Conservation (phyloP, 2,113 vertebrate genomes). For the Loxodonta africana region DNA sequence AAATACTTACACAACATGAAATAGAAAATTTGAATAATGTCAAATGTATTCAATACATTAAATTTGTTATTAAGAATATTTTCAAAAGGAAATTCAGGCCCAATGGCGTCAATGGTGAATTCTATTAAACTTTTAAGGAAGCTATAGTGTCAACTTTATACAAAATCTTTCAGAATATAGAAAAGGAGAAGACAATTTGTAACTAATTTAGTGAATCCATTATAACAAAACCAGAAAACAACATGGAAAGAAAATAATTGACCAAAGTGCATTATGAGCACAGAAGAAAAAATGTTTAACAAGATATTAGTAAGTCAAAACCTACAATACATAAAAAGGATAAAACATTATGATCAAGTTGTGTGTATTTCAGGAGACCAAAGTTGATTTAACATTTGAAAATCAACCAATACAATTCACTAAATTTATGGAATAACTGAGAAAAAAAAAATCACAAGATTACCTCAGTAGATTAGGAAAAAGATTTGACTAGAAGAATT, state of each 20-base stretch:
- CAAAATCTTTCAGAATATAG: neutral
- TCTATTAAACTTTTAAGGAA: neutral
- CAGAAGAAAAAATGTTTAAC: neutral
- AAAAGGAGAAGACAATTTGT: neutral
- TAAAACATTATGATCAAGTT: neutral
- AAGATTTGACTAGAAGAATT: neutral
- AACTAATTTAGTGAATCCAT: neutral
- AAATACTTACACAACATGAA: neutral
- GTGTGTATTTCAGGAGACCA: neutral
- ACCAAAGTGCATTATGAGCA: neutral
- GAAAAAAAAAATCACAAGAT: neutral
- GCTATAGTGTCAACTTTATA: neutral
- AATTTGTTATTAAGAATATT: neutral
- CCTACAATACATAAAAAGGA: neutral
- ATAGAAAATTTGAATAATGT: neutral
- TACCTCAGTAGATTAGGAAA: neutral
- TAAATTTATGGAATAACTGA: neutral
- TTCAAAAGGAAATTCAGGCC: neutral
- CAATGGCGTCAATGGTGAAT: neutral
- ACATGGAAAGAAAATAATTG: neutral
- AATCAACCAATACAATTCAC: neutral
- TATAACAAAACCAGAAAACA: neutral
- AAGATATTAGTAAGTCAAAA: neutral
- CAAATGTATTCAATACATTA: neutral
- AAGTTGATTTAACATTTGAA: neutral